These are phyloP conservation scores for Himantopus leucocephalus DNA, from an alignment of 2,113 vertebrate genomes.

Conservation along the genomic window DNA sequence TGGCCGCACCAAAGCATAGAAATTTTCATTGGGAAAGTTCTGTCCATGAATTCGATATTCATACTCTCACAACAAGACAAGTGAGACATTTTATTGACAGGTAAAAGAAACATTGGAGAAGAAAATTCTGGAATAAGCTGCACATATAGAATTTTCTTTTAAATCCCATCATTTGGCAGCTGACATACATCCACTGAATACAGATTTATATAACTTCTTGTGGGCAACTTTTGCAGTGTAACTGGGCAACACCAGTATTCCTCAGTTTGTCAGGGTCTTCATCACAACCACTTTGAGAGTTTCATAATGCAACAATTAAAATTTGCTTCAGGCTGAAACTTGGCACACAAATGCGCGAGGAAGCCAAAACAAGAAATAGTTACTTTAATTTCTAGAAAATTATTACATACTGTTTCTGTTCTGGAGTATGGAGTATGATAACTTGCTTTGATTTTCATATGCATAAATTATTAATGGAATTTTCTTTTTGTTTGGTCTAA, in stretches of 20 bases:
- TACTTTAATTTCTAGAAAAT: constrained; percentile 28
- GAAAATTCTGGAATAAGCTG: background rate
- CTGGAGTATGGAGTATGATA: background rate
- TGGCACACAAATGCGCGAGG: background rate
- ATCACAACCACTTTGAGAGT: background rate
- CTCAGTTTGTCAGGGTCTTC: constrained; percentile 24
- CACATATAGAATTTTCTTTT: background rate
- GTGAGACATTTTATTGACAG: background rate
- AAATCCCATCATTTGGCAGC: background rate
- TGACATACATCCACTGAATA: background rate
- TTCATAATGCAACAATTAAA: constrained; percentile 12
- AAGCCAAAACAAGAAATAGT: background rate
- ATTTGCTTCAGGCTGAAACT: constrained; percentile 4
- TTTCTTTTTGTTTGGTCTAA: constrained; percentile 11
- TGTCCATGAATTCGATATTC: background rate
- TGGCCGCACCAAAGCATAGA: background rate
- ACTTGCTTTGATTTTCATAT: background rate
- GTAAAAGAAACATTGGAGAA: background rate
- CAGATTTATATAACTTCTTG: background rate
- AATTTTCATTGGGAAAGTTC: background rate
- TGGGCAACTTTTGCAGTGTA: background rate
- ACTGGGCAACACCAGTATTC: background rate
- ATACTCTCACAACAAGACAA: background rate
- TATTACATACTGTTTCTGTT: background rate
- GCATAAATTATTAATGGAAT: background rate